Evolutionary conservation across 2,113 vertebrate species (phyloP).

Genomic region (Macheiramphus alcinus): DNA sequence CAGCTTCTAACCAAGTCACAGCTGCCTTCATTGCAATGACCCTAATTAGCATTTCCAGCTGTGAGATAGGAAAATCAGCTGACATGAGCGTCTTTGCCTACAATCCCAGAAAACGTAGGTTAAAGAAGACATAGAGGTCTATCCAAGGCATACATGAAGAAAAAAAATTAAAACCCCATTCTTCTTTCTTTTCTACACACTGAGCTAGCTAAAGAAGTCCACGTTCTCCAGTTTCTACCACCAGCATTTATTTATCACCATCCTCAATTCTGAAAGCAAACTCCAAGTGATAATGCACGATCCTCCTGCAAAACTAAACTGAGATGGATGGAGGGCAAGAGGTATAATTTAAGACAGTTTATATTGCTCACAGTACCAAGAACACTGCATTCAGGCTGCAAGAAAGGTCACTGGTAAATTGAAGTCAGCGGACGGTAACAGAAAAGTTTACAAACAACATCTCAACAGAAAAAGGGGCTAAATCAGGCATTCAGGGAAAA

Average conservation of each 20-base stretch:
- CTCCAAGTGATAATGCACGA: background rate
- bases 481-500: background rate
- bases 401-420: constrained; percentile 12
- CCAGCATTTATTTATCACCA: background rate
- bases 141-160: accelerated
- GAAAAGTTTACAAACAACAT: background rate
- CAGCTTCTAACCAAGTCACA: background rate
- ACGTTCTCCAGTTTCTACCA: background rate
- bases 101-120: background rate
- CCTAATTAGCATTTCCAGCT: background rate
- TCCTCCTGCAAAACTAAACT: background rate
- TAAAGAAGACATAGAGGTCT: background rate
- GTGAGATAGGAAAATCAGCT: background rate
- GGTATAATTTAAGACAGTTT: background rate
- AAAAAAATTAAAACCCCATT: background rate
- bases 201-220: background rate
- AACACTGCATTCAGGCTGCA: background rate
- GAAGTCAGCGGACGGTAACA: background rate
- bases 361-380: background rate
- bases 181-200: background rate
- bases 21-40: background rate
- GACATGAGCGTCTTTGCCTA: background rate
- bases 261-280: background rate
- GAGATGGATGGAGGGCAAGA: background rate
- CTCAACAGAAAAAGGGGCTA: background rate